Conservation (phyloP, 1,140 invertebrate genomes). For the Holcopasites calliopsidis region DNA sequence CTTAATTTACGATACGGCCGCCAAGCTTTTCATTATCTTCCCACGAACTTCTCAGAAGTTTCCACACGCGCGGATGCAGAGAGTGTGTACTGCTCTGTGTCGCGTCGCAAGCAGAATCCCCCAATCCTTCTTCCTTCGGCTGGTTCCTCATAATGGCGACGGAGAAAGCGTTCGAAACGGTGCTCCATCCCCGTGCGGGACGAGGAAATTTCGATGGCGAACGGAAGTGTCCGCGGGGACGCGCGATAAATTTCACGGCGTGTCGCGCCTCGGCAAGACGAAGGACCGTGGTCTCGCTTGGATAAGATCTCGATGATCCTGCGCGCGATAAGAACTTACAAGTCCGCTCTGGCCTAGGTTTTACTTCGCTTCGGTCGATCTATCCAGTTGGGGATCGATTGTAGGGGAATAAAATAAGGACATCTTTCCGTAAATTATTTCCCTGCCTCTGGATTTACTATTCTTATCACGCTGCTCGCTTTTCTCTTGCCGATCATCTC, state of each 20-base stretch:
- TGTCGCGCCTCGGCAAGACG: conserved; percentile 2
- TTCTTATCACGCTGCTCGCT: not conserved
- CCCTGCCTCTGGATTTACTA: not conserved
- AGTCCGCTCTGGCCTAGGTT: not conserved
- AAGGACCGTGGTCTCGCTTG: not conserved
- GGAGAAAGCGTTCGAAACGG: not conserved
- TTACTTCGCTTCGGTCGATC: not conserved
- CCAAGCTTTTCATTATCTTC: conserved; percentile 22
- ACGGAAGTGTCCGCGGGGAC: conserved; percentile 15
- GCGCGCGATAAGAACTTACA: conserved; percentile 13
- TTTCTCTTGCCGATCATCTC: not conserved
- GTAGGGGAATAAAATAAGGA: too few relatives aligned
- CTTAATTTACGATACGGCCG: conserved; percentile 31
- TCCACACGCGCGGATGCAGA: not conserved
- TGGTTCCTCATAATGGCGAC: not conserved
- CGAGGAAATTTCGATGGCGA: conserved; percentile 19
- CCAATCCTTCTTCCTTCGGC: not conserved
- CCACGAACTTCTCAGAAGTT: conserved; percentile 6
- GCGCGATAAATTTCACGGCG: conserved; percentile 24
- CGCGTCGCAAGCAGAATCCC: not conserved
- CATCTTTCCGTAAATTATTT: not conserved
- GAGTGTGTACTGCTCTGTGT: not conserved
- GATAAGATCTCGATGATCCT: conserved; percentile 31
- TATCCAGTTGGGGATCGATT: not conserved
- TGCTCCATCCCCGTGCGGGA: not conserved